These are phyloP conservation scores for Erebia epiphron DNA, from an alignment of 2,888 invertebrate genomes.

Conservation along the genomic window DNA sequence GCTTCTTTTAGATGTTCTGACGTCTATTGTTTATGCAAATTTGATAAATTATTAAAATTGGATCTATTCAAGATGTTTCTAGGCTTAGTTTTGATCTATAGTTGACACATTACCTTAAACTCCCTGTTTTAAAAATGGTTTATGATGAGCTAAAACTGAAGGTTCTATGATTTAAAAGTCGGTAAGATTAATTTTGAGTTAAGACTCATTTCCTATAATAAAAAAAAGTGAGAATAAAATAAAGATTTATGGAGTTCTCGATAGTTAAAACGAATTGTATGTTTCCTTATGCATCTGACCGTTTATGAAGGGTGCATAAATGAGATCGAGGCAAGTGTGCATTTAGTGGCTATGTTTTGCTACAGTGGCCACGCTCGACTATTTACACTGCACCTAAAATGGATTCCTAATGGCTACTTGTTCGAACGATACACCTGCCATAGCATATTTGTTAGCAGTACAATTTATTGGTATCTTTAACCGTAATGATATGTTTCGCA, in stretches of 20 bases:
- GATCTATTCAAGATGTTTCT: neutral
- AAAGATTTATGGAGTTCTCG: neutral
- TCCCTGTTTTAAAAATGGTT: neutral
- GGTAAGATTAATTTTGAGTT: neutral
- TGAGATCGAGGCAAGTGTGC: constrained; percentile 59
- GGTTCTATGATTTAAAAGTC: neutral
- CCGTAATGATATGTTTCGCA: constrained; percentile 39
- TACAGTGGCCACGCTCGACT: constrained; percentile 62
- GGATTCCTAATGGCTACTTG: constrained; percentile 79
- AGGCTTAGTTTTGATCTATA: neutral
- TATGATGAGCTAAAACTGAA: neutral
- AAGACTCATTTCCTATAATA: neutral
- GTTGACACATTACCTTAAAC: neutral
- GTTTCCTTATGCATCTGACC: constrained; percentile 68
- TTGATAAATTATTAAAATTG: neutral
- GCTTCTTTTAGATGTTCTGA: constrained; percentile 24
- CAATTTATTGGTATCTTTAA: constrained; percentile 57
- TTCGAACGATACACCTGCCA: constrained; percentile 77
- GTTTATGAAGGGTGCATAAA: constrained; percentile 80
- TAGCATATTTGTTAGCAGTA: constrained; percentile 67
- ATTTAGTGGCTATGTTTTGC: constrained; percentile 63
- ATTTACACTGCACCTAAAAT: constrained; percentile 78
- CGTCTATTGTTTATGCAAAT: constrained; percentile 5
- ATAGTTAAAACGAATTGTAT: constrained; percentile 27
- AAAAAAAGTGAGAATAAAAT: neutral